Evolutionary conservation across 1,140 invertebrate genomes (phyloP).

Genomic region (Dendroctonus ponderosae): DNA sequence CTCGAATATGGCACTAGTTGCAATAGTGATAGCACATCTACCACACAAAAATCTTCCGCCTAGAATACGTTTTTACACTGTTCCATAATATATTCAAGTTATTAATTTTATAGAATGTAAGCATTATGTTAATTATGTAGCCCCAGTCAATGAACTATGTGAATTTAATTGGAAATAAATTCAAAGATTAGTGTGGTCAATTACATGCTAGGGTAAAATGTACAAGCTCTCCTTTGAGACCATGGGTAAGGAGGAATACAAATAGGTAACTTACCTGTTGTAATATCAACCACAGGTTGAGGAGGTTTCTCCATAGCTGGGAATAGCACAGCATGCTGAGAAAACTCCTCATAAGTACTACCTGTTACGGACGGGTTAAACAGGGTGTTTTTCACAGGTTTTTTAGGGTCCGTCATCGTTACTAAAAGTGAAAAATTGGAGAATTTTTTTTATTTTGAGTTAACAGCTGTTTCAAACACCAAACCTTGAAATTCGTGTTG

Average conservation of each 20-base stretch:
- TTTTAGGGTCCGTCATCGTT: conserved; percentile 38
- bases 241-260: background rate
- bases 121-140: background rate
- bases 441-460: conserved; percentile 21
- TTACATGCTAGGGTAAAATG: too few relatives aligned
- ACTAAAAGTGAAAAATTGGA: conserved; percentile 15
- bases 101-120: background rate
- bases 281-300: conserved; percentile 34
- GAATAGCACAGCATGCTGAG: conserved; percentile 45
- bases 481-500: too few relatives aligned
- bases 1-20: background rate
- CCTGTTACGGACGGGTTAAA: conserved; percentile 46
- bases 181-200: background rate
- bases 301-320: conserved; percentile 42
- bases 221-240: background rate
- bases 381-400: conserved; percentile 44
- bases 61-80: background rate
- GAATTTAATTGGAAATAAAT: background rate
- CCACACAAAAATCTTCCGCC: too few relatives aligned
- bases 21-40: too few relatives aligned
- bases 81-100: background rate
- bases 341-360: conserved; percentile 46
- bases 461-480: conserved; percentile 15
- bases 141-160: background rate
- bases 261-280: conserved; percentile 31